Evolutionary conservation across 1,140 invertebrate genomes (phyloP).

Genomic region (Aphidius ervi): DNA sequence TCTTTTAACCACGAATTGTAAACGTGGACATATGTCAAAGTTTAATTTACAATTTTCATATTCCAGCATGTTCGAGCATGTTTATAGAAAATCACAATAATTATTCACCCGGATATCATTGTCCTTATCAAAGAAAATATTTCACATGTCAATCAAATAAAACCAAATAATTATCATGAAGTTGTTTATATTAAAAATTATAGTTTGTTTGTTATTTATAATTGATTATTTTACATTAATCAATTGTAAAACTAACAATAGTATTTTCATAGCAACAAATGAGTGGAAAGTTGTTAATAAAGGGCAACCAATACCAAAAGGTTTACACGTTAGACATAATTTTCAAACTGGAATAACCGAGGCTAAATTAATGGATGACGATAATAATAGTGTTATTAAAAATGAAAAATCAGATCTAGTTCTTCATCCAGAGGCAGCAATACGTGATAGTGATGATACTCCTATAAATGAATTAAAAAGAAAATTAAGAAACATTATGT

Average conservation of each 20-base stretch:
- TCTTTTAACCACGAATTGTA: no score
- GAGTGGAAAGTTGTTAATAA: slow-evolving; percentile 61
- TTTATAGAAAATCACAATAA: no score
- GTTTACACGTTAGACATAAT: slow-evolving; percentile 72
- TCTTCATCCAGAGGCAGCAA: slow-evolving; percentile 38
- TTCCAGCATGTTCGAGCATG: no score
- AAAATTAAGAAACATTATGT: slow-evolving; percentile 37
- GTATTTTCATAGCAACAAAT: slow-evolving; percentile 55
- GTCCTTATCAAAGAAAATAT: no score
- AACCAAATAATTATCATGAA: no score
- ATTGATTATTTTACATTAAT: no score
- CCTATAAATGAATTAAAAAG: slow-evolving; percentile 39
- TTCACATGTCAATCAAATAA: no score
- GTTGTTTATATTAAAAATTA: no score
- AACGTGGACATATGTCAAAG: no score
- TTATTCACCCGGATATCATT: no score
- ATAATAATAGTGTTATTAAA: slow-evolving; percentile 42
- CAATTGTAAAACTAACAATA: slow-evolving; percentile 36
- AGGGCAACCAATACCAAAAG: slow-evolving; percentile 66
- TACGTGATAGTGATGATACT: slow-evolving; percentile 28
- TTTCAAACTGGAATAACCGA: slow-evolving; percentile 68
- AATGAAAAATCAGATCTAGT: slow-evolving; percentile 32
- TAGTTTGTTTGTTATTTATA: no score
- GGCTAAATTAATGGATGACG: slow-evolving; percentile 65
- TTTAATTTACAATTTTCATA: no score